Percentiles rank a stretch among this genome's conserved stretches.
These are phyloP conservation scores for Frankliniella fusca DNA, from an alignment of 2,888 invertebrate species.

Conservation along the genomic window DNA sequence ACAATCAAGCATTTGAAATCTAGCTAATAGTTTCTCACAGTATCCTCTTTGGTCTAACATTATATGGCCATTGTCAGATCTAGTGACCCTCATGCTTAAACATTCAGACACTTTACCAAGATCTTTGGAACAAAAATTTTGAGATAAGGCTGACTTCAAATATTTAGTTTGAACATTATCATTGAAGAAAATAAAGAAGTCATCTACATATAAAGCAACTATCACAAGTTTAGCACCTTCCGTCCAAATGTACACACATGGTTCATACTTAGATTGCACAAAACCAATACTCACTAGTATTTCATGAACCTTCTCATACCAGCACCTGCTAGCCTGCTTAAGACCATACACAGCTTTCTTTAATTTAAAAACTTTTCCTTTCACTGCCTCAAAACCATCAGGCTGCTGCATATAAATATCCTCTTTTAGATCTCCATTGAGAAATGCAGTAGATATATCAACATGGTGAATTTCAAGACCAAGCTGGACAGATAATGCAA, in stretches of 20 bases:
- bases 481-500: conserved; percentile 36
- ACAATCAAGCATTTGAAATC: neutral
- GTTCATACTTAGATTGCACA: neutral
- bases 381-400: conserved; percentile 33
- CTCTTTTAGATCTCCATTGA: conserved; percentile 40
- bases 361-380: conserved; percentile 37
- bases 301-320: neutral
- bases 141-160: conserved; percentile 32
- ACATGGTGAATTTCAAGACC: conserved; percentile 37
- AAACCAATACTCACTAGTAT: too few species aligned
- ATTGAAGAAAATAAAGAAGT: conserved; percentile 27
- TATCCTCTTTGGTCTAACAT: neutral
- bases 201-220: conserved; percentile 39
- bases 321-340: conserved; percentile 37
- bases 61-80: neutral
- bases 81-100: neutral
- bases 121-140: conserved; percentile 37
- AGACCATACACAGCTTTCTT: conserved; percentile 38
- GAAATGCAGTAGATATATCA: conserved; percentile 41
- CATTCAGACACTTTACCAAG: conserved; percentile 37
- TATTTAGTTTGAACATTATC: neutral
- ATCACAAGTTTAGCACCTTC: conserved; percentile 35
- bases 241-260: conserved; percentile 17
- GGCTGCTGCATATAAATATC: conserved; percentile 39
- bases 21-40: neutral